phyloP scores from a whole-genome alignment of 2,113 vertebrate genomes.

The Ciconia maguari region DNA sequence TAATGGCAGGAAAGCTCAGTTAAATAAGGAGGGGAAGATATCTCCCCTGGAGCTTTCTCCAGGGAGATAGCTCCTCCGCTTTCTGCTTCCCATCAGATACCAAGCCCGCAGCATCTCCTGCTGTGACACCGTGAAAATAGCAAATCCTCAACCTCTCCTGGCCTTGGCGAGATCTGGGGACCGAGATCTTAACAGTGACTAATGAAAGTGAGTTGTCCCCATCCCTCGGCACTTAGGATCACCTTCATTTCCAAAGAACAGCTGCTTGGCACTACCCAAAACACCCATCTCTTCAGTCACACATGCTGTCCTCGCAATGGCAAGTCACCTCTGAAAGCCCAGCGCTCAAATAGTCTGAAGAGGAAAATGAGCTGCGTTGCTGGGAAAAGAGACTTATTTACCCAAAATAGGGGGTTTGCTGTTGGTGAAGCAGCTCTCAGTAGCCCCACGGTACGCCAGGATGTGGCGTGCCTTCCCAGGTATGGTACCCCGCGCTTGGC shows the following conservation, averaged over 20 bases:
- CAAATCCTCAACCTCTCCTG: not conserved
- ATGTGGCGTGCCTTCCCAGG: not conserved
- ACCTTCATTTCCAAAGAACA: not conserved
- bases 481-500: not conserved
- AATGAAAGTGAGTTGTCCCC: not conserved
- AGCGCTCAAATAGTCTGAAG: accelerated
- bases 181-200: not conserved
- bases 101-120: not conserved
- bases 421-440: not conserved
- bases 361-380: accelerated
- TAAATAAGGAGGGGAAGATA: not conserved
- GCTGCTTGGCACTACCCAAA: not conserved
- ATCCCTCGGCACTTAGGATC: not conserved
- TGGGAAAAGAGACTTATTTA: not conserved
- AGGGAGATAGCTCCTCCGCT: not conserved
- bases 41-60: not conserved
- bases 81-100: not conserved
- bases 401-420: not conserved
- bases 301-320: not conserved
- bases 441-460: not conserved
- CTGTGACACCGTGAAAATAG: not conserved
- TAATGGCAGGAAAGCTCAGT: not conserved
- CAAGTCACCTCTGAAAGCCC: not conserved
- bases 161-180: not conserved
- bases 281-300: not conserved